Base-by-base conservation (phyloP, 1,140 invertebrate genomes). In the Glomeris maerens region DNA sequence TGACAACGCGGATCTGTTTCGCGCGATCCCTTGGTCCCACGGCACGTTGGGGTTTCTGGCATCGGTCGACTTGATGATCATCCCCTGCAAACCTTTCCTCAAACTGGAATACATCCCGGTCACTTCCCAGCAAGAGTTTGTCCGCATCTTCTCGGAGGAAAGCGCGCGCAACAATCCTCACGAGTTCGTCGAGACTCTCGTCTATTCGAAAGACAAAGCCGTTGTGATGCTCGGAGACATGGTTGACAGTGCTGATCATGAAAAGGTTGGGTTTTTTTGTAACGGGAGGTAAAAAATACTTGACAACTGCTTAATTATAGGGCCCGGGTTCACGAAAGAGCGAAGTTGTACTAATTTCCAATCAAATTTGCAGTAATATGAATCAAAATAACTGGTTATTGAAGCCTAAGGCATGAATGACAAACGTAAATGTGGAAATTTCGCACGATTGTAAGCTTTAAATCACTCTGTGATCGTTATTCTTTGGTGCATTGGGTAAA, bases 31-130 rank as follows among this genome's bases (percentile, higher is more conserved):
- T 0, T 87, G 84, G 84, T 86, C 83, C 0, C 83, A 90, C 65
- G 85, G 85, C 7, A 88, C 84, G 3, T 66, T 89, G 5, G 84
- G 84, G n/a, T 84, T 90, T 60, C 65, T 89, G 3, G 82, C 83
- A 0, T 76, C 83, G 1, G 83, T 79, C 1, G 79, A 83, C 58
- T 76, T 90, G 21, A 71, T 74, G 62, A 77, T 89, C 38, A 72
- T 87, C 49, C 83, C 84, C 7, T 78, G 80, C 14, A 68, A 73
- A 50, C 70, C 69, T 57, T 77, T 65, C 59, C 62, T 72, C 1
- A 56, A 60, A 55, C 60, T 90, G 14, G 72, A 79, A 36, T 89
- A 90, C 64, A 64, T 72, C 10, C 78, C 81, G 0, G 71, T 77
- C n/a, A 64, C 72, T 31, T 73, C 70, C 22, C 55, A 76, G 40